Evolutionary conservation across 2,797 vertebrate species (phyloP).

Genomic region (Crax fasciolata): DNA sequence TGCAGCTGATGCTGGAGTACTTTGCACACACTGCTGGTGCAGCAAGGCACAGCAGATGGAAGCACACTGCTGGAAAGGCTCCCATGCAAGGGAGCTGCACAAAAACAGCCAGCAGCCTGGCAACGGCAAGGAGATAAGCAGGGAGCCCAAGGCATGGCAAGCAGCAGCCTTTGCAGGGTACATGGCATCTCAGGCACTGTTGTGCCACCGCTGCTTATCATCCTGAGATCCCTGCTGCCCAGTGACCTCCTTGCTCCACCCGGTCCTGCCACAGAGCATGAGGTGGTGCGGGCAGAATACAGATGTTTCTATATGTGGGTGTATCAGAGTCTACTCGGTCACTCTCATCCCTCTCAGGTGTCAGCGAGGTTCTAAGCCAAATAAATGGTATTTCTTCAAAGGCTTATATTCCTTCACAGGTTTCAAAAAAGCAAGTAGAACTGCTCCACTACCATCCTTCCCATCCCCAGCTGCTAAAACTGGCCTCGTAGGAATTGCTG

Average conservation of each 20-base stretch:
- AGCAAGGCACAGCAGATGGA: not conserved
- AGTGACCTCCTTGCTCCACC: not conserved
- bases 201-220: accelerated
- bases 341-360: not conserved
- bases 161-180: accelerated
- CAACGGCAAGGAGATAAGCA: not conserved
- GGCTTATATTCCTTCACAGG: not conserved
- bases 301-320: not conserved
- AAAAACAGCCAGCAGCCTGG: not conserved
- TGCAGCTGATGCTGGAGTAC: not conserved
- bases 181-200: accelerated
- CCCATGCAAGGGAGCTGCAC: not conserved
- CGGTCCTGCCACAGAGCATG: not conserved
- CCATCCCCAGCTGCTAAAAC: not conserved
- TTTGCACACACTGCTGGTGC: not conserved
- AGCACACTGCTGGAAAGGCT: not conserved
- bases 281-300: not conserved
- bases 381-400: not conserved
- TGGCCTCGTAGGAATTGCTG: not conserved
- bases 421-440: not conserved
- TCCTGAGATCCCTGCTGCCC: not conserved
- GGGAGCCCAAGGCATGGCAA: not conserved
- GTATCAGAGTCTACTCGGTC: not conserved
- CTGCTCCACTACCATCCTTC: not conserved
- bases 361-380: not conserved